Percentiles rank a stretch among this genome's conserved stretches.
Evolutionary conservation across 2,113 vertebrate genomes (phyloP).

Genomic region (Carassius auratus): DNA sequence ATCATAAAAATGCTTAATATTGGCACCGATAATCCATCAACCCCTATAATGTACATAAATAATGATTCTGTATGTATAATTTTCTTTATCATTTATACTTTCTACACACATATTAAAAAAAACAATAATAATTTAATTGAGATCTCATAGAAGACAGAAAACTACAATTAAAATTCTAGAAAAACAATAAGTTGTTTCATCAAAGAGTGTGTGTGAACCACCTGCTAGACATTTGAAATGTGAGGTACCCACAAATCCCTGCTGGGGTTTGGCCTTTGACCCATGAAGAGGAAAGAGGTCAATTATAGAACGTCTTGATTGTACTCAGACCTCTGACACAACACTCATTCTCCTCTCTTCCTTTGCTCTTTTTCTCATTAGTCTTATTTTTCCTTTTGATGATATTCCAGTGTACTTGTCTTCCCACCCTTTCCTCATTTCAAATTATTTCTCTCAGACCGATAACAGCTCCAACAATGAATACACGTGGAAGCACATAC

Average conservation of each 20-base stretch:
- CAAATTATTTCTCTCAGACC: not conserved
- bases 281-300: slow-evolving; percentile 46
- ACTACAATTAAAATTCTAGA: not conserved
- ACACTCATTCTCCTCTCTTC: slow-evolving; percentile 12
- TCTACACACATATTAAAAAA: not conserved
- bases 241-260: slow-evolving; percentile 38
- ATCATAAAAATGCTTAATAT: too few species aligned
- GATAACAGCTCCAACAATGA: not conserved
- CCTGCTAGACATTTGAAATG: slow-evolving; percentile 48
- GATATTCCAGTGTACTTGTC: not conserved
- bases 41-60: not conserved
- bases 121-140: too few species aligned
- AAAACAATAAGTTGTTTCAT: not conserved
- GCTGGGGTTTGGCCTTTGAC: slow-evolving; percentile 40
- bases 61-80: not conserved
- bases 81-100: not conserved
- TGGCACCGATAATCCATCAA: too few species aligned
- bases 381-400: slow-evolving; percentile 24
- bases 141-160: not conserved
- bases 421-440: slow-evolving; percentile 3
- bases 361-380: slow-evolving; percentile 28
- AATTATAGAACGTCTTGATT: slow-evolving; percentile 46
- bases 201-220: slow-evolving; percentile 21
- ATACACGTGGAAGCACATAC: not conserved
- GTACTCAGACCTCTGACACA: slow-evolving; percentile 49